Evolutionary conservation across 2,113 vertebrate genomes (phyloP).

Genomic region (Candoia aspera): DNA sequence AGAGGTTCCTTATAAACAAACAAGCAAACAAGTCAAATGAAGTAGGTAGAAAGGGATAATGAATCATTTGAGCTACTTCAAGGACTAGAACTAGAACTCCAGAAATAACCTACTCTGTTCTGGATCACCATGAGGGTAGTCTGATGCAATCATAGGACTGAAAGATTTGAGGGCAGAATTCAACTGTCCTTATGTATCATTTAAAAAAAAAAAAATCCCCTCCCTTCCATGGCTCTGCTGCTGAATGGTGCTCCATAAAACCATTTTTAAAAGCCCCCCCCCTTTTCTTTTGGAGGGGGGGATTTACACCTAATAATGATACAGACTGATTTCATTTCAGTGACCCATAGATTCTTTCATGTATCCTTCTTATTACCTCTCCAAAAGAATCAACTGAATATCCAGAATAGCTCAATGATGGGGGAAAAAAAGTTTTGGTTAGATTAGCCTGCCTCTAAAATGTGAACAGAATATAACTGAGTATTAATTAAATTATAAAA

Average conservation of each 20-base stretch:
- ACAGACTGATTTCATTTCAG: not conserved
- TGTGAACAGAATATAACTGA: not conserved
- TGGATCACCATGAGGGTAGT: not conserved
- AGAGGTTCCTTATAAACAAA: not conserved
- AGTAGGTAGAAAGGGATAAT: not conserved
- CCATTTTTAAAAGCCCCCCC: too few species aligned
- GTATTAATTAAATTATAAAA: conserved; percentile 11
- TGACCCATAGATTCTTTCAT: not conserved
- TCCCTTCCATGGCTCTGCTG: not conserved
- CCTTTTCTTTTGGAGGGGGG: not conserved
- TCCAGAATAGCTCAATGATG: not conserved
- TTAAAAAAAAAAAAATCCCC: not conserved
- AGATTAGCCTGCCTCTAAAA: not conserved
- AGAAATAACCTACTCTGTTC: too few species aligned
- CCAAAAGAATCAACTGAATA: not conserved
- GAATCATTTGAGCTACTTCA: too few species aligned
- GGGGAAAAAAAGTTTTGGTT: not conserved
- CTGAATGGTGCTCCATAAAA: not conserved
- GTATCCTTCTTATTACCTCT: not conserved
- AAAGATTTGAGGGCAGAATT: not conserved
- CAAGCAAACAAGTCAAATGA: not conserved
- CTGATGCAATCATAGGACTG: not conserved
- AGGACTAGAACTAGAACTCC: too few species aligned
- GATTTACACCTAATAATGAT: not conserved
- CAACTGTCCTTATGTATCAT: not conserved